These are phyloP conservation scores for Spisula solida DNA, from an alignment of 2,888 invertebrate species.

Conservation along the genomic window DNA sequence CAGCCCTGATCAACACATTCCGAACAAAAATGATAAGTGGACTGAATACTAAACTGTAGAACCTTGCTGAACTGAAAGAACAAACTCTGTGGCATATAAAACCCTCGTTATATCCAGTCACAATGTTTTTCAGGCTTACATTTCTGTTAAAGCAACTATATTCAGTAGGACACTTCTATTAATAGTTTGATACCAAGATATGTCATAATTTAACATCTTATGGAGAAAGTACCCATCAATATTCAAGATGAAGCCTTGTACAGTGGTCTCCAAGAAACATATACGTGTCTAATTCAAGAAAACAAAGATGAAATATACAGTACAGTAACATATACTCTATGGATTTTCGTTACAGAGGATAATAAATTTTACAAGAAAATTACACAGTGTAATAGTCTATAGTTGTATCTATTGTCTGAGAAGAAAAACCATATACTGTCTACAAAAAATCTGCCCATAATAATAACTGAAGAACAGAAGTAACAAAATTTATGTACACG, in stretches of 20 bases:
- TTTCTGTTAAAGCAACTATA: no score
- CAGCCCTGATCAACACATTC: no score
- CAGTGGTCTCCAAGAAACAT: not conserved
- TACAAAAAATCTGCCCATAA: not conserved
- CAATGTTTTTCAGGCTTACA: no score
- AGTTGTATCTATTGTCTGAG: not conserved
- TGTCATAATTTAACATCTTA: not conserved
- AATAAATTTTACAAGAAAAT: constrained; percentile 23
- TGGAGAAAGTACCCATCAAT: not conserved
- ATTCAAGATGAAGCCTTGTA: not conserved
- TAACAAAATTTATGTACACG: not conserved
- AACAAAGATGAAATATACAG: constrained; percentile 3
- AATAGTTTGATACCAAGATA: not conserved
- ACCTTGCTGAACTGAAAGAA: no score
- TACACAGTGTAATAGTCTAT: not conserved
- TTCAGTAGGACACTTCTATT: not conserved
- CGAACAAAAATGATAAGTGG: no score
- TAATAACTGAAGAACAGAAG: not conserved
- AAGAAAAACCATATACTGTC: constrained; percentile 15
- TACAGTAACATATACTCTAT: not conserved
- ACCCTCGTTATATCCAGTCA: no score
- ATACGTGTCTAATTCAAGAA: not conserved
- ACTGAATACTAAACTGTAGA: no score
- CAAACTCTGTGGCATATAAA: no score
- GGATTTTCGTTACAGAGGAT: not conserved